Evolutionary conservation across 2,888 invertebrate genomes (phyloP).

Genomic region (Pachydiplax longipennis): DNA sequence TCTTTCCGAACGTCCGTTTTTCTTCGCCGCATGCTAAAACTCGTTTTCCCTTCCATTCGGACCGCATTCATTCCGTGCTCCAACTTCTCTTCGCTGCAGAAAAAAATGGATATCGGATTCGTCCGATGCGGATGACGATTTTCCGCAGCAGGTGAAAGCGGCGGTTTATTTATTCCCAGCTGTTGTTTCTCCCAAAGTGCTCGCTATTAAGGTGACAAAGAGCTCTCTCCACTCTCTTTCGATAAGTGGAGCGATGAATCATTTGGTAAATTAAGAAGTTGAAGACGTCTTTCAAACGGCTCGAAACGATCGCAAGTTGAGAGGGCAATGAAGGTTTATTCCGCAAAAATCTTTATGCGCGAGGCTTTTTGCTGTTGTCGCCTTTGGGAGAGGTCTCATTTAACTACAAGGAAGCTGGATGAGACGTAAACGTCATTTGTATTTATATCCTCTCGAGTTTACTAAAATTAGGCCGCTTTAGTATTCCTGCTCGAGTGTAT

Average conservation of each 20-base stretch:
- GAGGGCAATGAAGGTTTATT: too few species aligned
- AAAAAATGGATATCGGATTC: background rate
- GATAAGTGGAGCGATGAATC: background rate
- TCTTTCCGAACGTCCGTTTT: background rate
- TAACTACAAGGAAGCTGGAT: background rate
- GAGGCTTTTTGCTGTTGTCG: too few species aligned
- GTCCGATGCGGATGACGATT: background rate
- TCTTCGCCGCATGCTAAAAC: background rate
- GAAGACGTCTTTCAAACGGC: too few species aligned
- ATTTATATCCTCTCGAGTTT: background rate
- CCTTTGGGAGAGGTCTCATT: too few species aligned
- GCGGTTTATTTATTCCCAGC: background rate
- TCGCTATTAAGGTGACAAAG: background rate
- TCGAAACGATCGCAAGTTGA: too few species aligned
- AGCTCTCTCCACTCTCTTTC: background rate
- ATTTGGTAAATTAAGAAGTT: too few species aligned
- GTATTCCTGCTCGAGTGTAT: background rate
- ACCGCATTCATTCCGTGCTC: background rate
- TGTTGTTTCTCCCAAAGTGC: background rate
- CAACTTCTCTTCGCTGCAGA: background rate
- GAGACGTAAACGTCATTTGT: background rate
- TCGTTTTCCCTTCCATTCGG: background rate
- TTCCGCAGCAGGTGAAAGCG: slow-evolving; percentile 32
- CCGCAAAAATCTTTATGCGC: too few species aligned
- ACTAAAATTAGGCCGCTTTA: slow-evolving; percentile 1